Percentiles rank a stretch among this genome's conserved stretches.
Evolutionary conservation across 2,888 invertebrate genomes (phyloP).

Genomic region (Phania funesta): DNA sequence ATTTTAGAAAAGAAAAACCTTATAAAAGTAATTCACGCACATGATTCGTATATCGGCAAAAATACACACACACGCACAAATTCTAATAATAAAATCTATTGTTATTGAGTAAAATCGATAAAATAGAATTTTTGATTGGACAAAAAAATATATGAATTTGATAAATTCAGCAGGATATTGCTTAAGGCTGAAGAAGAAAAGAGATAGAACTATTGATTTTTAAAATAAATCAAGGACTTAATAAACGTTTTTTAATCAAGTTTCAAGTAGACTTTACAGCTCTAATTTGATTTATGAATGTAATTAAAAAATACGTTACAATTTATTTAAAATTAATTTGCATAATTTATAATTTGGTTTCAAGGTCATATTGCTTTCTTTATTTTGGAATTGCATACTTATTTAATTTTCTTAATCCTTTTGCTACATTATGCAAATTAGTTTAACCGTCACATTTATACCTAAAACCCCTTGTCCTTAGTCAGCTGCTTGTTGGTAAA

Average conservation of each 20-base stretch:
- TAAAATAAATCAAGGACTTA: not conserved
- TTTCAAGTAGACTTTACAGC: not conserved
- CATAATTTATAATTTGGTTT: conserved; percentile 7
- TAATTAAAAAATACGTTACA: conserved; percentile 34
- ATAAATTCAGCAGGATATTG: not conserved
- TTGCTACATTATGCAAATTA: conserved; percentile 62
- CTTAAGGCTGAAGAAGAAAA: not conserved
- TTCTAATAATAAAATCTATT: conserved; percentile 19
- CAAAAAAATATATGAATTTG: conserved; percentile 4
- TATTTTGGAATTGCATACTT: not conserved
- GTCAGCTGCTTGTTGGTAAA: conserved; percentile 19
- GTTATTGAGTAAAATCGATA: conserved; percentile 39
- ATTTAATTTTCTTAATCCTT: conserved; percentile 25
- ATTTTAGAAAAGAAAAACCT: not conserved
- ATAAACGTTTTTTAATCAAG: not conserved
- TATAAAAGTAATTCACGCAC: conserved; percentile 26
- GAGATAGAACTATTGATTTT: conserved; percentile 8
- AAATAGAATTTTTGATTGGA: conserved; percentile 56
- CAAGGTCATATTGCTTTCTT: conserved; percentile 28
- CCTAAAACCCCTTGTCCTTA: conserved; percentile 16
- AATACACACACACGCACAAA: not conserved
- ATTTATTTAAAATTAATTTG: conserved; percentile 4
- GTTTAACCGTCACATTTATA: conserved; percentile 16
- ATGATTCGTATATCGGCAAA: conserved; percentile 41
- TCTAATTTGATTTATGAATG: not conserved